Base-by-base conservation (phyloP, 2,888 invertebrate species). In the Trachelus troglodyta region DNA sequence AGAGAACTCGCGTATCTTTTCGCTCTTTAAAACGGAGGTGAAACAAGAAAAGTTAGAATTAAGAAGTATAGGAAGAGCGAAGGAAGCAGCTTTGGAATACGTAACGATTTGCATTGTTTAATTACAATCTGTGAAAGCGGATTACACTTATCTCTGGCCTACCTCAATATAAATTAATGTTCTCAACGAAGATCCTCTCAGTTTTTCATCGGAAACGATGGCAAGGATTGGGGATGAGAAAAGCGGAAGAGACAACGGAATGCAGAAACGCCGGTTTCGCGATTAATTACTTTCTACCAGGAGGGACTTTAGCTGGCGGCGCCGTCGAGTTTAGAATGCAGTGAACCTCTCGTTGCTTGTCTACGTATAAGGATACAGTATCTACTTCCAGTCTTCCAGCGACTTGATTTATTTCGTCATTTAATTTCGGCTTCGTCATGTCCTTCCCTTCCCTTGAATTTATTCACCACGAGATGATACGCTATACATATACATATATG, bases 91-190 rank as follows among this genome's bases (percentile, higher is more conserved):
- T 40, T 40, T 40, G 23, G 6, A 40, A 15, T 40, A 15, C 15
- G 40, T 23, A 40, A 40, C 1, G 40, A 15, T 40, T 40, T 40
- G 15, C 40, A 40, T 40, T 40, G 40, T 31, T 75, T 79, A 79
- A 77, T 79, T 77, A 79, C 78, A 79, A 79, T 79, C 77, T 69
- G 79, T 75, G 2, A 78, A 78, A 77, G 77, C 79, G 69, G 77
- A 68, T 78, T 75, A 78, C 77, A 75, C 79, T 74, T 69, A 40
- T 75, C 75, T 80, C 78, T 76, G 40, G 69, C 71, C 37, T 34
- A 75, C 73, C 73, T 79, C 79, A 76, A 79, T 79, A 69, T 75
- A 71, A 81, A 81, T 81, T 81, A 81, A 76, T 76, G 35, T n/a
- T 56, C 68, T 34, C 69, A 23, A 69, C 34, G 30, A 11, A 34